phyloP scores from a whole-genome alignment of 1,140 invertebrate genomes.

The Polyergus mexicanus region DNA sequence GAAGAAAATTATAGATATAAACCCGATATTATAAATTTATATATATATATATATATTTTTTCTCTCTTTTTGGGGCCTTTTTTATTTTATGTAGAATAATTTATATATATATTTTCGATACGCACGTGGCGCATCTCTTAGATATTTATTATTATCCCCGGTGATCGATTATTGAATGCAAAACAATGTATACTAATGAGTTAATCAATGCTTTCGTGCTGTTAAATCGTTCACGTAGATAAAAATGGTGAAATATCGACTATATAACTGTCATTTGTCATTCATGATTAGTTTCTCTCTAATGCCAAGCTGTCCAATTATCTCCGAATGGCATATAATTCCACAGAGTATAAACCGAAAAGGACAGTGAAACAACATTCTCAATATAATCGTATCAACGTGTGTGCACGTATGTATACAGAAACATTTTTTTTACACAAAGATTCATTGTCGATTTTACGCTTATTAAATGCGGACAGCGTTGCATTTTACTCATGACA shows the following conservation, averaged over 20 bases:
- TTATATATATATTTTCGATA: neutral
- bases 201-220: neutral
- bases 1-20: neutral
- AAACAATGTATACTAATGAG: slow-evolving; percentile 46
- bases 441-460: slow-evolving; percentile 48
- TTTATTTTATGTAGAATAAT: neutral
- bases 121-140: too few relatives aligned
- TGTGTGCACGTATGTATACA: neutral
- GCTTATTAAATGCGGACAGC: slow-evolving; percentile 52
- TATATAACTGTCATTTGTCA: neutral
- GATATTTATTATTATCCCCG: slow-evolving; percentile 52
- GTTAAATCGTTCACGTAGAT: neutral
- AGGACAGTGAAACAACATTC: slow-evolving; percentile 27
- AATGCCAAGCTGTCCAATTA: slow-evolving; percentile 35
- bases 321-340: neutral
- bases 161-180: slow-evolving; percentile 32
- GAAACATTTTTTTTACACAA: neutral
- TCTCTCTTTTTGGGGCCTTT: too few relatives aligned
- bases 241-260: slow-evolving; percentile 27
- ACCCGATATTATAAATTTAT: neutral
- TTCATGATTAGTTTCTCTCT: slow-evolving; percentile 24
- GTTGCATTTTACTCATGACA: slow-evolving; percentile 11
- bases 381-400: slow-evolving; percentile 26
- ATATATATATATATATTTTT: neutral
- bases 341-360: slow-evolving; percentile 6